phyloP scores from a whole-genome alignment of 2,797 vertebrate genomes.

The Leptatherina wallacei region DNA sequence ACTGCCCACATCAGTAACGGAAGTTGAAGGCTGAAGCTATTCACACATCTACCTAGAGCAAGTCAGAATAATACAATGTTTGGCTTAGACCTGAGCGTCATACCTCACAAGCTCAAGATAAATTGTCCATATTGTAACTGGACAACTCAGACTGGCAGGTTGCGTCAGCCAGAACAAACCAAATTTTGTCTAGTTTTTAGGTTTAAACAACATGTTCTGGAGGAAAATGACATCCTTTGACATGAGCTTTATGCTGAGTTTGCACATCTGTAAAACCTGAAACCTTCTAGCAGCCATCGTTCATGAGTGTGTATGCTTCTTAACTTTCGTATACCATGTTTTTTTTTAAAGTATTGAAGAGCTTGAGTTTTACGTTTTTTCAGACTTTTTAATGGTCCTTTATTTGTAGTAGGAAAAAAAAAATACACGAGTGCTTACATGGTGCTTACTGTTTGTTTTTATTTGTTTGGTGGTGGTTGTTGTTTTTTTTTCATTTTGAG shows the following conservation, averaged over 20 bases:
- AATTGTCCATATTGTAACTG: background rate
- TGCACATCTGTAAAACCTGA: slow-evolving; percentile 44
- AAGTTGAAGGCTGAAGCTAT: background rate
- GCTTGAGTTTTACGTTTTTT: slow-evolving; percentile 12
- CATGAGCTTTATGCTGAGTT: slow-evolving; percentile 38
- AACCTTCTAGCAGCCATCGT: background rate
- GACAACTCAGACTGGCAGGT: background rate
- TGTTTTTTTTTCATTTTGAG: background rate
- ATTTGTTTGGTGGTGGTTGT: background rate
- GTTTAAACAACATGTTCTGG: slow-evolving; percentile 8
- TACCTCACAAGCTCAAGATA: background rate
- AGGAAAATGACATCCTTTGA: background rate
- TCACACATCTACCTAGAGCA: background rate
- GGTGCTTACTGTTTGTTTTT: background rate
- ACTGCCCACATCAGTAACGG: background rate
- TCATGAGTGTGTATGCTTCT: slow-evolving; percentile 2
- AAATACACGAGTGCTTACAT: slow-evolving; percentile 3
- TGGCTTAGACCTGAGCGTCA: background rate
- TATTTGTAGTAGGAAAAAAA: background rate
- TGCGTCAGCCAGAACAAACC: background rate
- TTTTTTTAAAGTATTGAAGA: slow-evolving; percentile 6
- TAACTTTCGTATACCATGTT: background rate
- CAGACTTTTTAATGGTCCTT: background rate
- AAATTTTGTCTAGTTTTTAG: background rate
- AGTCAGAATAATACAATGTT: background rate